phyloP scores from a whole-genome alignment of 2,888 invertebrate genomes.

The Dicyrtomina minuta region DNA sequence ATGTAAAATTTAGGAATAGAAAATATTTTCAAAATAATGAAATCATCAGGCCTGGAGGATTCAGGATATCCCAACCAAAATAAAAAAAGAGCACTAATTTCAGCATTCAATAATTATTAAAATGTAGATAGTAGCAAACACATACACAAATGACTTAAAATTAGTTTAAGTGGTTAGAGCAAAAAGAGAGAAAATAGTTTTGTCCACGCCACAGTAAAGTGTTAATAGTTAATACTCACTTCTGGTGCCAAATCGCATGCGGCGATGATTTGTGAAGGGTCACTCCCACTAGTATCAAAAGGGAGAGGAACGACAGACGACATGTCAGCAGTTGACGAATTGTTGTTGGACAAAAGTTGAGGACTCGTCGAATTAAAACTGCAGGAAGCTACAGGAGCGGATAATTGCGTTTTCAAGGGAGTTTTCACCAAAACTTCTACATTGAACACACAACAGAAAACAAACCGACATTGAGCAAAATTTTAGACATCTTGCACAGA shows the following conservation, averaged over 20 bases:
- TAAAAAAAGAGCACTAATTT: not conserved
- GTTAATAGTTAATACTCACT: slow-evolving; percentile 45
- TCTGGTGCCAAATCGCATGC: slow-evolving; percentile 52
- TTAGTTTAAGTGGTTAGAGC: not conserved
- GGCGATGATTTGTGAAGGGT: slow-evolving; percentile 33
- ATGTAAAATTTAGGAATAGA: too few relatives aligned
- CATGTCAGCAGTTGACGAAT: slow-evolving; percentile 22
- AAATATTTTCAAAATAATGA: too few relatives aligned
- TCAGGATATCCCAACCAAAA: slow-evolving; percentile 46
- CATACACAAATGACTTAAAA: not conserved
- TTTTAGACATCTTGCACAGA: not conserved
- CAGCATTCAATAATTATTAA: too few relatives aligned
- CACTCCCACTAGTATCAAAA: slow-evolving; percentile 32
- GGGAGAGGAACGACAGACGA: slow-evolving; percentile 26
- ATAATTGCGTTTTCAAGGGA: slow-evolving; percentile 53
- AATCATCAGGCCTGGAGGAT: too few relatives aligned
- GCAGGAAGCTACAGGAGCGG: slow-evolving; percentile 48
- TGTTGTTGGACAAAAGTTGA: slow-evolving; percentile 21
- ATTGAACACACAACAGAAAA: slow-evolving; percentile 24
- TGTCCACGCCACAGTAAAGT: not conserved
- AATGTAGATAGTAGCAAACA: not conserved
- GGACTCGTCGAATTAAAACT: slow-evolving; percentile 46
- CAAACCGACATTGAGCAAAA: slow-evolving; percentile 12
- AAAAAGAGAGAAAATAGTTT: slow-evolving; percentile 1
- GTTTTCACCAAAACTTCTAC: slow-evolving; percentile 49